phyloP scores from a whole-genome alignment of 2,113 vertebrate species.

The Aldabrachelys gigantea region DNA sequence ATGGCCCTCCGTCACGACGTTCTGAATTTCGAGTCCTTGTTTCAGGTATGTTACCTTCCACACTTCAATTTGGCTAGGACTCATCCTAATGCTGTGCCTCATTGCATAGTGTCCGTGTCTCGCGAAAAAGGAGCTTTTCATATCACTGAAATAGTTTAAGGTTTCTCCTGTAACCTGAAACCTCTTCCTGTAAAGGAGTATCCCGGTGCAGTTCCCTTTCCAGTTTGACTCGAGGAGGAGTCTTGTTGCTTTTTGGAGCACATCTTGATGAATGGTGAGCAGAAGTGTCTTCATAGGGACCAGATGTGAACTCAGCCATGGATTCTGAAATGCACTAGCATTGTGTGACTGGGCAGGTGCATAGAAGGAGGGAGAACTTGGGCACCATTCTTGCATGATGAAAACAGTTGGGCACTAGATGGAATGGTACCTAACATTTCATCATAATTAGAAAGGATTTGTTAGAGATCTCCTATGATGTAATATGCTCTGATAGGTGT shows the following conservation, averaged over 20 bases:
- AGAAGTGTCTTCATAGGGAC: conserved; percentile 16
- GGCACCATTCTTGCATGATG: neutral
- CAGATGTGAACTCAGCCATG: conserved; percentile 11
- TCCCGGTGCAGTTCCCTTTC: conserved; percentile 9
- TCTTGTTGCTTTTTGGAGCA: conserved; percentile 20
- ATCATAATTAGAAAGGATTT: neutral
- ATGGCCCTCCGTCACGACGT: conserved; percentile 88
- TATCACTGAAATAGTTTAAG: neutral
- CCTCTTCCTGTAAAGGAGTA: conserved; percentile 8
- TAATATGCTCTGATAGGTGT: neutral
- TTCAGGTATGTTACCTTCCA: conserved; percentile 81
- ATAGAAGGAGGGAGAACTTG: neutral
- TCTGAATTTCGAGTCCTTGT: conserved; percentile 94
- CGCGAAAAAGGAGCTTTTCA: neutral
- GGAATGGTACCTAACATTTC: neutral
- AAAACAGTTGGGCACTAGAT: neutral
- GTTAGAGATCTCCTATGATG: neutral
- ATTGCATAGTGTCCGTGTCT: neutral
- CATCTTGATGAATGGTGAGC: conserved; percentile 5
- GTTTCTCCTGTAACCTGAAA: conserved; percentile 13
- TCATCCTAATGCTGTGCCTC: conserved; percentile 20
- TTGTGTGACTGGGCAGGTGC: neutral
- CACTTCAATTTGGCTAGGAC: neutral
- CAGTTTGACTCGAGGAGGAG: neutral
- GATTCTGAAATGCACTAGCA: neutral